Base-by-base conservation (phyloP, 2,888 invertebrate species). In the Agrilus cyanescens region DNA sequence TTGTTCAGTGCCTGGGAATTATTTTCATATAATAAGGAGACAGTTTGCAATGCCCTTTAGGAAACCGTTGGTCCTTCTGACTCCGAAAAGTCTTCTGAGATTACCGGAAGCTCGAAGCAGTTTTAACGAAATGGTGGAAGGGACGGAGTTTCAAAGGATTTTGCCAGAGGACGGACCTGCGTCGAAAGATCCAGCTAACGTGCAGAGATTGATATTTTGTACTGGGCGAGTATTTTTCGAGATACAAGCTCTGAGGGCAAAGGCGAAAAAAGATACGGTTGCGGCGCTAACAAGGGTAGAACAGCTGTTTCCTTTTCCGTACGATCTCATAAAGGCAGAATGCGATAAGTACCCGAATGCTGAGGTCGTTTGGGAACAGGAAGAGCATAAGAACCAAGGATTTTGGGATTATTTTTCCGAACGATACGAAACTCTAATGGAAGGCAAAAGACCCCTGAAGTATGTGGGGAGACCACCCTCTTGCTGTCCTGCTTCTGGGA, bases 1-100 rank as follows among this genome's bases (percentile, higher is more conserved):
- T 70, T 88, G 89, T 68, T 89, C 94, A 40, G 87, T 90, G 3
- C 98, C 98, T 4, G 97, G 93, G 29, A 98, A 96, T 62, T 82
- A 86, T 62, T 99, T 91, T 79, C 98, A 98, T 73, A 85, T 94
- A 59, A 72, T 98, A 61, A 79, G 98, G 52, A 76, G 98, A 44
- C 98, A 98, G 72, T 91, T 98, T 57, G 82, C 85, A 41, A 70
- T 96, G 61, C 94, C 96, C 2, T 98, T 99, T 84, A 84, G 98
- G 59, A 98, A 98, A 71, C 97, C 98, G 33, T 76, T 97, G 56
- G 84, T 99, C 57, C 69, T 97, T 40, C 90, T 97, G 85, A 93
- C 96, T 45, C 98, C 98, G 48, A 99, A 99, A 71, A 94, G 93
- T 33, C 72, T 98, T 61, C 76, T 99, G 56, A 80, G 98, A 55